Conservation (phyloP, 2,888 invertebrate genomes). For the Conomelus anceps region DNA sequence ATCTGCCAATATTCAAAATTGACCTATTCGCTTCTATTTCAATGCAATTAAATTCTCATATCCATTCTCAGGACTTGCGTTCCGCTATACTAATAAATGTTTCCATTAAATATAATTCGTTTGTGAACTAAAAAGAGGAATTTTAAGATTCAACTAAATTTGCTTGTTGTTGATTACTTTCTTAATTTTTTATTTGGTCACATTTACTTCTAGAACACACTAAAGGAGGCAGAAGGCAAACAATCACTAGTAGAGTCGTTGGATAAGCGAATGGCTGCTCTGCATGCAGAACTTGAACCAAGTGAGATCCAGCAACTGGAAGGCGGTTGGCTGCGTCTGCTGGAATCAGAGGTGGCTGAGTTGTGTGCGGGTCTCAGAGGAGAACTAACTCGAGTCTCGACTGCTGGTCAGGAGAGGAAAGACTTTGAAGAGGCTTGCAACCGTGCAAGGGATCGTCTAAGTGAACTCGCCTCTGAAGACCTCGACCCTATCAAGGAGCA, state of each 20-base stretch:
- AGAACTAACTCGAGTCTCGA: slow-evolving; percentile 62
- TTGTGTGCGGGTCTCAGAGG: slow-evolving; percentile 62
- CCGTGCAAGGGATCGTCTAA: slow-evolving; percentile 72
- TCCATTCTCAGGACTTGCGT: too few species aligned
- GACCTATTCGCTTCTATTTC: too few species aligned
- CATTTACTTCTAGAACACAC: slow-evolving; percentile 46
- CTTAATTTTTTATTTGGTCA: neutral
- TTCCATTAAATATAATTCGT: neutral
- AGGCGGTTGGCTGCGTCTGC: slow-evolving; percentile 49
- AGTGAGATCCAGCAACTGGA: slow-evolving; percentile 76
- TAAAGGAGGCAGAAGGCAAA: slow-evolving; percentile 81
- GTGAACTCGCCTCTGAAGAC: slow-evolving; percentile 35
- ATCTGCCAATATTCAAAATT: too few species aligned
- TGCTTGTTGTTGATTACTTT: neutral
- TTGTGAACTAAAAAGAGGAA: neutral
- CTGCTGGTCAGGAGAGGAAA: slow-evolving; percentile 31
- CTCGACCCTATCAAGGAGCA: slow-evolving; percentile 50
- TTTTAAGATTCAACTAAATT: neutral
- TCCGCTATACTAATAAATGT: too few species aligned
- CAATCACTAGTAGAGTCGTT: slow-evolving; percentile 73
- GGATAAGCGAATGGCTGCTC: slow-evolving; percentile 73
- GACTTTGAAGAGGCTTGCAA: slow-evolving; percentile 68
- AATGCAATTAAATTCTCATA: too few species aligned
- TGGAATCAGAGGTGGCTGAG: slow-evolving; percentile 65
- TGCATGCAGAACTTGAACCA: slow-evolving; percentile 78